Percentiles rank a stretch among this genome's conserved stretches.
phyloP scores from a whole-genome alignment of 2,797 vertebrate species.

The Arctocebus calabarensis region DNA sequence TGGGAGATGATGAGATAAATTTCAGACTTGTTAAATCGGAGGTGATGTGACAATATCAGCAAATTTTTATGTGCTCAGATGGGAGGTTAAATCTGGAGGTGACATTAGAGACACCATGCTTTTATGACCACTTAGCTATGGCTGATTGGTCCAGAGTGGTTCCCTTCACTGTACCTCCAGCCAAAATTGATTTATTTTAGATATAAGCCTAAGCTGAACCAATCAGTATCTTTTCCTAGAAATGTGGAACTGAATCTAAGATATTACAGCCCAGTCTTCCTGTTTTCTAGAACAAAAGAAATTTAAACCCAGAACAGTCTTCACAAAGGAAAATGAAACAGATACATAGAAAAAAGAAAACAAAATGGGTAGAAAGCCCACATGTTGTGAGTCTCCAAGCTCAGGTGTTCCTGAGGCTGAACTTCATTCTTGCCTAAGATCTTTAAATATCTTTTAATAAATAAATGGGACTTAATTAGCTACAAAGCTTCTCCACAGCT shows the following conservation, averaged over 20 bases:
- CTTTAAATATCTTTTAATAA: not conserved
- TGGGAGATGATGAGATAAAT: not conserved
- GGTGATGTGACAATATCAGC: not conserved
- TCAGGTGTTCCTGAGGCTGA: not conserved
- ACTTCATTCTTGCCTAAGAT: not conserved
- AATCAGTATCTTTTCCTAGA: not conserved
- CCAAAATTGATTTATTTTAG: constrained; percentile 17
- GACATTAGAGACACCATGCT: not conserved
- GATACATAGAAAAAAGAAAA: not conserved
- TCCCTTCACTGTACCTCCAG: not conserved
- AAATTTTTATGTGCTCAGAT: not conserved
- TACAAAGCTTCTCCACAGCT: too few relatives aligned
- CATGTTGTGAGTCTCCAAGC: not conserved
- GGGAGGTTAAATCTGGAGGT: not conserved
- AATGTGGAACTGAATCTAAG: not conserved
- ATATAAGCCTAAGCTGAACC: not conserved
- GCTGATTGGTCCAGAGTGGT: not conserved
- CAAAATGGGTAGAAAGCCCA: not conserved
- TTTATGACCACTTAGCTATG: not conserved
- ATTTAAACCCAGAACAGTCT: not conserved
- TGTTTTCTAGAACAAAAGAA: not conserved
- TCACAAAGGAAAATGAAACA: not conserved
- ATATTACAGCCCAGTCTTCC: not conserved
- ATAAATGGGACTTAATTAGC: too few relatives aligned
- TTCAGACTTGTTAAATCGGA: not conserved